These are phyloP conservation scores for Drosophila lacertosa DNA, from an alignment of 1,140 invertebrate species.

Conservation along the genomic window DNA sequence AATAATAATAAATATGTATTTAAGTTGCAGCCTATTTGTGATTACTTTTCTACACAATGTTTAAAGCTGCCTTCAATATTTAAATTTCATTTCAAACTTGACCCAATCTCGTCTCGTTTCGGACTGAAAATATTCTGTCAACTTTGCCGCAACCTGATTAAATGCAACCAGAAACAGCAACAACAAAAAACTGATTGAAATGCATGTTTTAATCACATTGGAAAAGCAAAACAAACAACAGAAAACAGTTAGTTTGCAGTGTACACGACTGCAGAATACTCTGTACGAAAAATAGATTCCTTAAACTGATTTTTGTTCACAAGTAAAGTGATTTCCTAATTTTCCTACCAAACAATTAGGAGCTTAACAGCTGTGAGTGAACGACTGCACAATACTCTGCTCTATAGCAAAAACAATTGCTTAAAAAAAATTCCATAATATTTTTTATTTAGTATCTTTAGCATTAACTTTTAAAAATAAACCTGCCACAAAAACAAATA, in stretches of 20 bases:
- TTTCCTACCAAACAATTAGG: too few species aligned
- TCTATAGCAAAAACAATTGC: too few species aligned
- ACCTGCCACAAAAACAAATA: background rate
- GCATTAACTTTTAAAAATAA: too few species aligned
- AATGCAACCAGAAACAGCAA: conserved; percentile 7
- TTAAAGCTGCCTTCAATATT: background rate
- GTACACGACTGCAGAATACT: background rate
- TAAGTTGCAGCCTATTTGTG: background rate
- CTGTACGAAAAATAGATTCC: background rate
- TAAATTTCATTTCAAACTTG: background rate
- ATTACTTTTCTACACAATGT: too few species aligned
- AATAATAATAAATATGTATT: background rate
- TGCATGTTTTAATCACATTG: background rate
- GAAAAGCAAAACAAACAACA: conserved; percentile 1
- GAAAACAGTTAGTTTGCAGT: background rate
- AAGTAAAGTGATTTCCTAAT: too few species aligned
- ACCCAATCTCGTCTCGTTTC: background rate
- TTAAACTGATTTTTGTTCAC: too few species aligned
- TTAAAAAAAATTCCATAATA: too few species aligned
- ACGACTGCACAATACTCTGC: too few species aligned
- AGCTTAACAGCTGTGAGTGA: too few species aligned
- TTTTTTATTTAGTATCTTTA: too few species aligned
- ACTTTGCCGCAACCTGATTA: conserved; percentile 7
- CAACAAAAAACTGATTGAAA: conserved; percentile 16
- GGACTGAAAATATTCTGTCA: background rate